These are phyloP conservation scores for Atlantisia rogersi DNA, from an alignment of 2,113 vertebrate genomes.

Conservation along the genomic window DNA sequence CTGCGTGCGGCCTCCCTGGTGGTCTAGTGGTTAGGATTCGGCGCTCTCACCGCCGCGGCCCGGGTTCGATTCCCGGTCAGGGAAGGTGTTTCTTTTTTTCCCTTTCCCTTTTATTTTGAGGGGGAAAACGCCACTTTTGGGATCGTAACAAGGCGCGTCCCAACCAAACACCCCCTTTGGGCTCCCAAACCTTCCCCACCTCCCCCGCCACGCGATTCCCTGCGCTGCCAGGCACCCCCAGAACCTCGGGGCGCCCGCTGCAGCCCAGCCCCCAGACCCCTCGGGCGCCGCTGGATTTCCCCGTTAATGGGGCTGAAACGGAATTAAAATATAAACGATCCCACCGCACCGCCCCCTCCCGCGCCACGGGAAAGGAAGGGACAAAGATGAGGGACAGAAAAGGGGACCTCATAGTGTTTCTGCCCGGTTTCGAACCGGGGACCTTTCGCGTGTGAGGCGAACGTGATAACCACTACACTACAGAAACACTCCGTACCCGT, in stretches of 20 bases:
- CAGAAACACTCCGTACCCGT: conserved; percentile 31
- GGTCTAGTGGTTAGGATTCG: conserved; percentile 87
- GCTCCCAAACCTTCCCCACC: too few species aligned
- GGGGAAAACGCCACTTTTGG: not conserved
- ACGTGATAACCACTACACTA: conserved; percentile 74
- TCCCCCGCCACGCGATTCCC: too few species aligned
- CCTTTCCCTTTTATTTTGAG: accelerated
- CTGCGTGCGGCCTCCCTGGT: conserved; percentile 69
- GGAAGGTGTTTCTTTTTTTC: accelerated
- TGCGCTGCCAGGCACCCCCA: too few species aligned
- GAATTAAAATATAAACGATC: too few species aligned
- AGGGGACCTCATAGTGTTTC: conserved; percentile 6
- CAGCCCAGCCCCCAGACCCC: too few species aligned
- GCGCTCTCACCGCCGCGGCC: conserved; percentile 86
- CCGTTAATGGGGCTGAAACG: too few species aligned
- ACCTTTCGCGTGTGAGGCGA: conserved; percentile 71
- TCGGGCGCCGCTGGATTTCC: too few species aligned
- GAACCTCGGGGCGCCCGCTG: too few species aligned
- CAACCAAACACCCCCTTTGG: not conserved
- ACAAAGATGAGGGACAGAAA: too few species aligned
- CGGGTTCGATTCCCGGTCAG: conserved; percentile 86
- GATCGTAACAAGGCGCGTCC: not conserved
- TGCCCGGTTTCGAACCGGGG: conserved; percentile 65
- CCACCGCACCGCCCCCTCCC: too few species aligned
- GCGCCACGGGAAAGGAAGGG: too few species aligned